Evolutionary conservation across 2,888 invertebrate species (phyloP).

Genomic region (Agrochola lota): DNA sequence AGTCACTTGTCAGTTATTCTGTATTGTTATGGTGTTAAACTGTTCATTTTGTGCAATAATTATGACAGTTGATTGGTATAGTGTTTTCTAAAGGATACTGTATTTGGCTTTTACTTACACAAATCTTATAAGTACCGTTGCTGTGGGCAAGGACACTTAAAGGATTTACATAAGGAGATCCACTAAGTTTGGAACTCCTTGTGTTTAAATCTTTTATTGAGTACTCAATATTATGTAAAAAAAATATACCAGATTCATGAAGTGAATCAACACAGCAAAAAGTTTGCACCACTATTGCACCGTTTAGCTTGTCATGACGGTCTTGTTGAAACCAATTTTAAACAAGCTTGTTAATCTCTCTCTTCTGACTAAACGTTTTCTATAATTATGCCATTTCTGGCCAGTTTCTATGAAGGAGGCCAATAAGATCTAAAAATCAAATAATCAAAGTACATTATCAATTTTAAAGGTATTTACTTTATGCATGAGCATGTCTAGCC

Average conservation of each 20-base stretch:
- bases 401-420: background rate
- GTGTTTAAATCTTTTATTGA: background rate
- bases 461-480: background rate
- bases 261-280: background rate
- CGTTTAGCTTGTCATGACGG: background rate
- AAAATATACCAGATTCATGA: background rate
- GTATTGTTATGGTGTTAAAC: constrained; percentile 20
- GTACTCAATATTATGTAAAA: background rate
- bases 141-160: background rate
- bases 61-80: background rate
- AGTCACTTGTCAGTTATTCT: constrained; percentile 3
- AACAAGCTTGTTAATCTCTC: background rate
- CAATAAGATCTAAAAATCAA: background rate
- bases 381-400: background rate
- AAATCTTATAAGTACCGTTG: background rate
- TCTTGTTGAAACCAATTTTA: background rate
- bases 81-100: background rate
- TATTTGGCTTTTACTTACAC: background rate
- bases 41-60: background rate
- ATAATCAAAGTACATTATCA: background rate
- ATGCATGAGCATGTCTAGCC: background rate
- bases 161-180: background rate
- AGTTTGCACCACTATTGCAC: background rate
- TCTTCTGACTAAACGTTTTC: background rate
- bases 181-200: background rate